Base-by-base conservation (phyloP, 2,888 invertebrate genomes). In the Trissolcus brochymenae region DNA sequence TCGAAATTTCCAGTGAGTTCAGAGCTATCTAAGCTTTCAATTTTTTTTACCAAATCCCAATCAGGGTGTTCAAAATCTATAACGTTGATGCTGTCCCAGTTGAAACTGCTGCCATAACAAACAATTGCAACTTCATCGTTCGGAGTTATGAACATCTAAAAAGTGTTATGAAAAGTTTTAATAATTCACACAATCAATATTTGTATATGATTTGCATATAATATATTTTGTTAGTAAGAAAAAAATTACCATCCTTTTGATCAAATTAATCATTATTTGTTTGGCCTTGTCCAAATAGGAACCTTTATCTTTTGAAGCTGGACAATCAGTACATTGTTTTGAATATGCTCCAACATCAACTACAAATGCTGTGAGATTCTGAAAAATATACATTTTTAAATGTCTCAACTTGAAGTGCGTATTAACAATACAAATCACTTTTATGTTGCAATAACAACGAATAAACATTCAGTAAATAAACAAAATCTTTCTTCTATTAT, bases 241-340 rank as follows among this genome's bases (percentile, higher is more conserved):
- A 2, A 7, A 25, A 41, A 16, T 11, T 55, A 65, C 65, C 65
- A 65, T 65, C 55, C 40, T 55, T 49, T 65, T 65, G 4, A 65
- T 40, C 4, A 49, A 14, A 21, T 65, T 65, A 2, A 56, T 49
- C n/a, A 65, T 65, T 7, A 56, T 56, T 9, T 40, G 6, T 56
- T 65, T 65, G 4, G 19, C 19, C 35, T 65, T 65, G n/a, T 65
- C 56, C 14, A 65, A 65, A 49, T 56, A 65, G 14, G 56, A 46
- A 46, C 35, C 19, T 6, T 6, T 6, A 1, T 17, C 14, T 11
- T 55, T 16, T 1, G 55, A 16, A 29, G 25, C 6, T 9, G 21
- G 17, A 60, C 35, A 46, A 29, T 59, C 6, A 1, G 21, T 43
- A 60, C 35, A 46, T 56, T 19, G 6, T 7, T 49, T 49, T n/a